A percentile compares a stretch with the other conserved stretches of the same genome.
Conservation (phyloP, 2,113 vertebrate genomes). For the Equus quagga region DNA sequence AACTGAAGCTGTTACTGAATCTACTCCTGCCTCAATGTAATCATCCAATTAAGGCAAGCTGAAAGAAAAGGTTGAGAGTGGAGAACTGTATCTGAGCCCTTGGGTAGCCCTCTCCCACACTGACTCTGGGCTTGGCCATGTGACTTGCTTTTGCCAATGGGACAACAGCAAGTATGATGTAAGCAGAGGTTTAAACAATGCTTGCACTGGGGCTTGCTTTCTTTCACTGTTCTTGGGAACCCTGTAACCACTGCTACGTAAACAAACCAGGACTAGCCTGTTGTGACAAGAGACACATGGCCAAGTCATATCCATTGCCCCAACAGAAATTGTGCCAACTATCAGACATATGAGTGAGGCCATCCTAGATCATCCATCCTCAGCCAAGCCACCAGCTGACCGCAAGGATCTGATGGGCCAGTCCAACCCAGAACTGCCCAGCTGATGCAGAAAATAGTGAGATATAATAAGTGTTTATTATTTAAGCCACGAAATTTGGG, state of each 20-base stretch:
- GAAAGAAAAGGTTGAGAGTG: neutral
- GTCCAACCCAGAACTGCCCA: neutral
- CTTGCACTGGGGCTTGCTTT: neutral
- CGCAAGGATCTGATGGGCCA: neutral
- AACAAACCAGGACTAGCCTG: conserved; percentile 40
- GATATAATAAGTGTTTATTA: neutral
- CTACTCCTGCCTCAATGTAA: neutral
- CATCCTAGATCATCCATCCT: neutral
- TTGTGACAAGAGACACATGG: neutral
- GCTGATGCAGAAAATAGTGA: neutral
- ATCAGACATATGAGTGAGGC: neutral
- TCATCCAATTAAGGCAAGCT: neutral
- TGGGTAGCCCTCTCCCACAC: fast-evolving
- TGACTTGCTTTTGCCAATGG: neutral
- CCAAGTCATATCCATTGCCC: neutral
- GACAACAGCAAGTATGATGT: neutral
- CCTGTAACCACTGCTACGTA: neutral
- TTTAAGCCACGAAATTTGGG: neutral
- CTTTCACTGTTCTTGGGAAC: neutral
- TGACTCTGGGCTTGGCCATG: neutral
- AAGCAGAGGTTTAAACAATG: neutral
- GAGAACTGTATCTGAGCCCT: neutral
- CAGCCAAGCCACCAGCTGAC: conserved; percentile 33
- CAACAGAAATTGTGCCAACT: neutral
- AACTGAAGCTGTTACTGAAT: neutral